Evolutionary conservation across 2,797 vertebrate species (phyloP).

Genomic region (Apogon hyalosoma): DNA sequence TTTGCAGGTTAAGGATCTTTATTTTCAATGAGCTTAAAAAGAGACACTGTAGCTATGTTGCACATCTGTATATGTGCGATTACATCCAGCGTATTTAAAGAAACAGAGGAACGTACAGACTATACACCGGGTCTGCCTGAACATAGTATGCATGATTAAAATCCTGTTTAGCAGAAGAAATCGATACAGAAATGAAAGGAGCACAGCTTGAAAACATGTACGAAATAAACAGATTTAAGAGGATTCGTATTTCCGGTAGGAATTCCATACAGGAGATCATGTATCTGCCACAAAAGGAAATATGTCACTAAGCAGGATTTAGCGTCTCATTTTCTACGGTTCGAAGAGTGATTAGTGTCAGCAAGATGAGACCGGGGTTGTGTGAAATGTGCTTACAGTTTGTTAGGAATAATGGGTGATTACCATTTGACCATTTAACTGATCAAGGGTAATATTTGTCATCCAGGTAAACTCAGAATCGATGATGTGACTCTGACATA

Average conservation of each 20-base stretch:
- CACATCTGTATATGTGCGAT: too few relatives aligned
- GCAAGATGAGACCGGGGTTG: conserved; percentile 3
- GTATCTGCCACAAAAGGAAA: conserved; percentile 55
- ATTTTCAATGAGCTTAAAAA: too few relatives aligned
- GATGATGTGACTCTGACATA: background rate
- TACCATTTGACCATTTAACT: background rate
- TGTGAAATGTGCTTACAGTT: conserved; percentile 8
- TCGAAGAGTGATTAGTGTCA: conserved; percentile 41
- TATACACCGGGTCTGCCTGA: background rate
- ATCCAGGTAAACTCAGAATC: background rate
- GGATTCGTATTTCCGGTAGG: conserved; percentile 53
- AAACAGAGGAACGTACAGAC: too few relatives aligned
- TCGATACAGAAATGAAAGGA: conserved; percentile 16
- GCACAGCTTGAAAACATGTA: conserved; percentile 39
- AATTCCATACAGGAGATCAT: conserved; percentile 49
- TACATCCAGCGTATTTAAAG: too few relatives aligned
- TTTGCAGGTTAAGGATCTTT: too few relatives aligned
- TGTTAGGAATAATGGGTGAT: background rate
- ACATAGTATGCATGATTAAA: conserved; percentile 2
- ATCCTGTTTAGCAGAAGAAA: conserved; percentile 2
- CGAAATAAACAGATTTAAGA: conserved; percentile 55
- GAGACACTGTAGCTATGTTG: too few relatives aligned
- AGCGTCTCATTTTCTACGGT: conserved; percentile 52
- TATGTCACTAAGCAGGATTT: conserved; percentile 55
- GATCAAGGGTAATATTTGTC: background rate